Evolutionary conservation across 2,888 invertebrate species (phyloP).

Genomic region (Drosophila bunnanda): DNA sequence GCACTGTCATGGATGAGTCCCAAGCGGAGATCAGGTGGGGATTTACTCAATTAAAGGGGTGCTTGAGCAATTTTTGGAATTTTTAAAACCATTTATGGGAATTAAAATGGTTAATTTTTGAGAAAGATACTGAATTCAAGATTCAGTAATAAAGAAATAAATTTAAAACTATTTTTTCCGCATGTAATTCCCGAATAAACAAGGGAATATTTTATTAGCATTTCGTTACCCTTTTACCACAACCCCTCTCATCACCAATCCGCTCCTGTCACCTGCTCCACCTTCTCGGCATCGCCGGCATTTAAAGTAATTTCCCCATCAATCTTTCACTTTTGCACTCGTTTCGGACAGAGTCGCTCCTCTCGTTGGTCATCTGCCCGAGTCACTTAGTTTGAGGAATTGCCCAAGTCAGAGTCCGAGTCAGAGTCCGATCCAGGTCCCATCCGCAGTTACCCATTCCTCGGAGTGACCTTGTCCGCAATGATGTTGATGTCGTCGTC

Average conservation of each 20-base stretch:
- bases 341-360: conserved; percentile 59
- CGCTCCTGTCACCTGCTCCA: conserved; percentile 31
- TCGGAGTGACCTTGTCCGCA: conserved; percentile 56
- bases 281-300: conserved; percentile 53
- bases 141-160: background rate
- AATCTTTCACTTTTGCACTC: conserved; percentile 81
- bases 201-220: accelerated
- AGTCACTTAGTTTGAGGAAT: conserved; percentile 39
- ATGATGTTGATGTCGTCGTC: conserved; percentile 23
- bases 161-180: background rate
- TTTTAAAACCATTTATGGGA: background rate
- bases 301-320: conserved; percentile 82
- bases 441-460: conserved; percentile 8
- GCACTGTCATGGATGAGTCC: conserved; percentile 55
- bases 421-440: background rate
- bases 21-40: conserved; percentile 5
- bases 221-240: too few species aligned
- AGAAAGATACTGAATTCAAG: background rate
- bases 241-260: background rate
- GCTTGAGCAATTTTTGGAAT: background rate
- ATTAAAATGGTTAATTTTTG: background rate
- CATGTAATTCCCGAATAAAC: accelerated
- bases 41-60: background rate
- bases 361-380: conserved; percentile 34
- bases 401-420: conserved; percentile 7